These are phyloP conservation scores for Melanchra persicariae DNA, from an alignment of 2,888 invertebrate genomes.

Conservation along the genomic window DNA sequence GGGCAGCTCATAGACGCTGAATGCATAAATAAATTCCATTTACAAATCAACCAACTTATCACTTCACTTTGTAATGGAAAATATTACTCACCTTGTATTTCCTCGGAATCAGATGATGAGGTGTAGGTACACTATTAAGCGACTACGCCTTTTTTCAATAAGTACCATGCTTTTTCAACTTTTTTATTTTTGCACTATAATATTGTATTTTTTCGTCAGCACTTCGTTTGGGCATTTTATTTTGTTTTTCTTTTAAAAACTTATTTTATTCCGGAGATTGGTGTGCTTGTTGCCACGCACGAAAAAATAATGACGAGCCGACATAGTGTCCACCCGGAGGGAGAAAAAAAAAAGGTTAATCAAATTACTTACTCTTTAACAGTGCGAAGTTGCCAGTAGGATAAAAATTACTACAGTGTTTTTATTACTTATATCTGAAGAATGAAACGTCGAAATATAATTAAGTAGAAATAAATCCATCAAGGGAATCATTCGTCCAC, in stretches of 20 bases:
- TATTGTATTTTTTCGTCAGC: background rate
- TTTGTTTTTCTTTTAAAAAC: background rate
- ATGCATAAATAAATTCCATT: background rate
- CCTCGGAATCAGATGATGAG: background rate
- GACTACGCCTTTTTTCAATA: background rate
- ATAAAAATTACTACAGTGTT: background rate
- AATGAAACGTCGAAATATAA: too few species aligned
- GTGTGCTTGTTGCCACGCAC: background rate
- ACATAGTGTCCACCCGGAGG: background rate
- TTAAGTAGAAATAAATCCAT: too few species aligned
- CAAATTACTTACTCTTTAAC: background rate
- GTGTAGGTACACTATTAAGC: background rate
- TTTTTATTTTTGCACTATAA: background rate
- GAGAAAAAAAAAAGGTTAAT: background rate
- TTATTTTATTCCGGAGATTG: background rate
- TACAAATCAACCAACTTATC: too few species aligned
- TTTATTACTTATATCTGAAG: background rate
- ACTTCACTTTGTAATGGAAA: background rate
- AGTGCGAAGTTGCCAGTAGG: slow-evolving; percentile 5
- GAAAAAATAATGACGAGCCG: background rate
- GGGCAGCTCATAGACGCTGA: background rate
- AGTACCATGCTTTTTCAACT: background rate
- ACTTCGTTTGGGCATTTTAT: background rate
- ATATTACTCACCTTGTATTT: background rate
- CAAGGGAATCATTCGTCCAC: too few species aligned